Percentiles rank a stretch among this genome's conserved stretches.
Conservation (phyloP, 1,140 invertebrate genomes). For the Philaenus spumarius region DNA sequence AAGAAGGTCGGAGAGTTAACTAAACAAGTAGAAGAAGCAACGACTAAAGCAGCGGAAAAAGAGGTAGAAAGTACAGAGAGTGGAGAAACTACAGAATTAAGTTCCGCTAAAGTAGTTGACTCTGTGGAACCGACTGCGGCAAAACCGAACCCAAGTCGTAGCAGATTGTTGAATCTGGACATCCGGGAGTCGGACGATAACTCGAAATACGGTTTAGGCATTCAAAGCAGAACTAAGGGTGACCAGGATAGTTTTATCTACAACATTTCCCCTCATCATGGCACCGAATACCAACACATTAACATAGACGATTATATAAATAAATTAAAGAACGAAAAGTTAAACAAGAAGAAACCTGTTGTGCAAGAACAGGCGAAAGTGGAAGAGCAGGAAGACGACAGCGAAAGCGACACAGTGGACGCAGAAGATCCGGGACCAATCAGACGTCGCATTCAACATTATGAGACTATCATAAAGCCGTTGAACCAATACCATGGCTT, state of each 20-base stretch:
- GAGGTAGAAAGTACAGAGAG: background rate
- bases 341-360: background rate
- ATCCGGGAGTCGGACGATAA: background rate
- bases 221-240: constrained; percentile 4
- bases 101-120: background rate
- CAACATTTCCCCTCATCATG: constrained; percentile 1
- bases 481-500: too few relatives aligned
- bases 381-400: background rate
- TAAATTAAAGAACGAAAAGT: background rate
- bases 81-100: background rate
- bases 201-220: background rate
- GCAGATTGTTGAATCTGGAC: background rate
- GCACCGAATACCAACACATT: background rate
- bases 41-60: background rate
- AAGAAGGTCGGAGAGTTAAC: background rate
- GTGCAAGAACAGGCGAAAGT: background rate
- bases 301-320: constrained; percentile 3
- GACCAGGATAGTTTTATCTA: background rate
- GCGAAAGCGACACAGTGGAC: background rate
- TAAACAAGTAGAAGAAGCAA: background rate
- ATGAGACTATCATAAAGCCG: constrained; percentile 10
- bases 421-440: background rate
- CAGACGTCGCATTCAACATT: constrained; percentile 16
- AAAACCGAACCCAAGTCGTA: background rate
- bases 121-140: background rate